Base-by-base conservation (phyloP, 2,888 invertebrate genomes). In the Zaprionus bogoriensis region DNA sequence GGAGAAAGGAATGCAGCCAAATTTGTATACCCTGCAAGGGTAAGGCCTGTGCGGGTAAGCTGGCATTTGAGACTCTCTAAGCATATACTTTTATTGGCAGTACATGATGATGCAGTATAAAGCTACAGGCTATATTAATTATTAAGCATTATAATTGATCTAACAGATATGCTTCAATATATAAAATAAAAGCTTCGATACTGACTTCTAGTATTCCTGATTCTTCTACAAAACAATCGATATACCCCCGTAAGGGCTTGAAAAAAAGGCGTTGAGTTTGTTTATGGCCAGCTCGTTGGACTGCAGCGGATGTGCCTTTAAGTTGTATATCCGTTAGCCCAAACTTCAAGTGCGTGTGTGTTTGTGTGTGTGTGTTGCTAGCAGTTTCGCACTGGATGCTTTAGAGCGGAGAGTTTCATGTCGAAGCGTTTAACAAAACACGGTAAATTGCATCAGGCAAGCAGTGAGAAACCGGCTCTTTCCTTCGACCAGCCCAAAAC, bases 351-450 rank as follows among this genome's bases (percentile, higher is more conserved):
- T 48, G 60, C 27, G 17, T 42, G 19, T 59, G 17, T 47, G 36
- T 28, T 32, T 23, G 23, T 30, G 28, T 45, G 39, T 46, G 17
- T 17, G 42, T 47, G 52, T 22, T 44, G n/a, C n/a, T n/a, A n/a
- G n/a, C n/a, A n/a, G n/a, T n/a, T n/a, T n/a, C n/a, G n/a, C n/a
- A 32, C 23, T 42, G 46, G 25, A 65, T 63, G 73, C 73, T 76
- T 65, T 70, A 62, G 52, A 58, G 68, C 65, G 65, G 76, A 73
- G 66, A 77, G 73, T 77, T 79, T 84, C 70, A 76, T 79, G 80
- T 70, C 76, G 77, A 76, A 82, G 76, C 82, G 80, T 83, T 83
- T 83, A 83, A 84, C 82, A 84, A 77, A 82, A 77, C 79, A 67
- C 70, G 77, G 80, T 84, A 83, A 83, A 83, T 83, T 83, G 82